These are phyloP conservation scores for Balearica regulorum DNA, from an alignment of 2,797 vertebrate genomes.

Conservation along the genomic window DNA sequence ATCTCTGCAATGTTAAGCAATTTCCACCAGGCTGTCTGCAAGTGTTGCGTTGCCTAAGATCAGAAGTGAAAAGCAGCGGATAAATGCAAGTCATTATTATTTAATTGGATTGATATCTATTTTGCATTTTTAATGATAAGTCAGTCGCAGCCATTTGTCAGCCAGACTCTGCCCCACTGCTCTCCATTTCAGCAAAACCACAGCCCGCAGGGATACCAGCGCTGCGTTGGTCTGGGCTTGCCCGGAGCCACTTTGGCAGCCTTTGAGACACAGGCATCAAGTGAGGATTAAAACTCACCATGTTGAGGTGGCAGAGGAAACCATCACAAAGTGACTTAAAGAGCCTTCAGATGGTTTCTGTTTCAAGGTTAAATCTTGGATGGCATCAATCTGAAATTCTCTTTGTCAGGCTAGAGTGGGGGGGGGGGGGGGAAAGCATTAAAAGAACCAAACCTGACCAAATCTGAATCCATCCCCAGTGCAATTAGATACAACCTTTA, in stretches of 20 bases:
- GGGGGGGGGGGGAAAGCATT: too few relatives aligned
- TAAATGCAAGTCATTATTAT: neutral
- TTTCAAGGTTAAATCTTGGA: neutral
- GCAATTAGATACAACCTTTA: neutral
- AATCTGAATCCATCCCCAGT: neutral
- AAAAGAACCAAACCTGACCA: neutral
- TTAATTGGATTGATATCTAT: neutral
- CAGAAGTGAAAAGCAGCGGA: neutral
- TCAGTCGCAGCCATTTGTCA: neutral
- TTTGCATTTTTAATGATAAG: conserved; percentile 9
- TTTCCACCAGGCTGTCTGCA: neutral
- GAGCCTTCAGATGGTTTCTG: neutral
- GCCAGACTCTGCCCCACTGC: neutral
- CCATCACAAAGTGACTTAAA: neutral
- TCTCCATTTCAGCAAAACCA: neutral
- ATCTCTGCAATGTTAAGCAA: neutral
- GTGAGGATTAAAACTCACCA: neutral
- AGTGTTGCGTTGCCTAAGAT: neutral
- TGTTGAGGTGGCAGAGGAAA: neutral
- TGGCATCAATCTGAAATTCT: neutral
- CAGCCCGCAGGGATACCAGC: neutral
- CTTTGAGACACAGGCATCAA: neutral
- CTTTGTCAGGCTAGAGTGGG: neutral
- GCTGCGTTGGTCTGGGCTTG: neutral
- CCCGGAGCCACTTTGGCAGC: neutral